These are phyloP conservation scores for Agrilus cyanescens DNA, from an alignment of 2,888 invertebrate species.

Conservation along the genomic window DNA sequence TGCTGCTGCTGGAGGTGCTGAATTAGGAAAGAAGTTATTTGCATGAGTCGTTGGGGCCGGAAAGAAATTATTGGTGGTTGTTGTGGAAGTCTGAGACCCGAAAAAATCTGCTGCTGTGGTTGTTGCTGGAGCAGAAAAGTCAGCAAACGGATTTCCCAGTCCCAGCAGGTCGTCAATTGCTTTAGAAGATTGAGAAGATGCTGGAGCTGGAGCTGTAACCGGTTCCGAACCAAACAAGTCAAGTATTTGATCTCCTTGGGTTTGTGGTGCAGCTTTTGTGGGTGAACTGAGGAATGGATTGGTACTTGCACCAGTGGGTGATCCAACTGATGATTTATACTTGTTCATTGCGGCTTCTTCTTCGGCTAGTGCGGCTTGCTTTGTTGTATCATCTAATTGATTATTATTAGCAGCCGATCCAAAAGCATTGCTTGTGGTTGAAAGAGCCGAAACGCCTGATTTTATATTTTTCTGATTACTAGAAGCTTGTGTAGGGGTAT, in stretches of 20 bases:
- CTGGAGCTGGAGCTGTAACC: slow-evolving; percentile 31
- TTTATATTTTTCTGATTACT: slow-evolving; percentile 83
- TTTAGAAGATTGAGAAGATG: slow-evolving; percentile 35
- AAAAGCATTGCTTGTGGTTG: slow-evolving; percentile 81
- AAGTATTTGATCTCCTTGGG: slow-evolving; percentile 49
- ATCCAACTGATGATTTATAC: slow-evolving; percentile 81
- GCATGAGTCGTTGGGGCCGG: slow-evolving; percentile 15
- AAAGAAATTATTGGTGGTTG: slow-evolving; percentile 14
- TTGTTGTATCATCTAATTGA: slow-evolving; percentile 72
- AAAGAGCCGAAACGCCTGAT: slow-evolving; percentile 77
- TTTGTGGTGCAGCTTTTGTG: slow-evolving; percentile 20
- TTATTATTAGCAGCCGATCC: slow-evolving; percentile 70
- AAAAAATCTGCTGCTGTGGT: slow-evolving; percentile 22
- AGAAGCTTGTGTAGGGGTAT: slow-evolving; percentile 76
- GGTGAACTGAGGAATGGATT: slow-evolving; percentile 79
- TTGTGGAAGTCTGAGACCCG: slow-evolving; percentile 11
- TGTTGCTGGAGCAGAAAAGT: slow-evolving; percentile 40
- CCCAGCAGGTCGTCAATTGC: slow-evolving; percentile 83
- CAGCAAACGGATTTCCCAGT: slow-evolving; percentile 85
- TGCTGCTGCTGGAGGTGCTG: slow-evolving; percentile 25
- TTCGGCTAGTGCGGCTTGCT: slow-evolving; percentile 83
- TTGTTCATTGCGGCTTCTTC: slow-evolving; percentile 93
- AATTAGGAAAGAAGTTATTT: slow-evolving; percentile 7
- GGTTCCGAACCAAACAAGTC: slow-evolving; percentile 67
- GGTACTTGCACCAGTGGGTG: slow-evolving; percentile 59